A percentile compares a stretch with the other conserved stretches of the same genome.
Evolutionary conservation across 64 coral and sea anemone species (phyloP).

Genomic region (Hydrozoanthus tunicans): DNA sequence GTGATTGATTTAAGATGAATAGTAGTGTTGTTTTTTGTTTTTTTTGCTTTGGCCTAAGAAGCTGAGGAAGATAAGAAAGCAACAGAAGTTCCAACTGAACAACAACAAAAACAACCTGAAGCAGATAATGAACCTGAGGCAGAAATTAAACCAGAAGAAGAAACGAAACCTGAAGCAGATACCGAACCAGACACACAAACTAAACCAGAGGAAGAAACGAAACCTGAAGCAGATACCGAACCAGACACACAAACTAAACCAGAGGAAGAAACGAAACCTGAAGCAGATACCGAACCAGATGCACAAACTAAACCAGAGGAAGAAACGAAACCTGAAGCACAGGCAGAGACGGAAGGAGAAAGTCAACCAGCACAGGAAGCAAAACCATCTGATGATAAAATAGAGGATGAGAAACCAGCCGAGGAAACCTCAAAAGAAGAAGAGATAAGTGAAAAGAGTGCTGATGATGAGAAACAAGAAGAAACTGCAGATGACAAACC

Average conservation of each 20-base stretch:
- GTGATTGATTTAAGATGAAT: neutral
- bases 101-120: too few relatives aligned
- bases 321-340: too few relatives aligned
- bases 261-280: too few relatives aligned
- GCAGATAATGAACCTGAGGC: too few relatives aligned
- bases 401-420: conserved; percentile 11
- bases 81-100: neutral
- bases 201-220: too few relatives aligned
- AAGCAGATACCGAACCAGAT: too few relatives aligned
- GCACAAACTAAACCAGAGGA: too few relatives aligned
- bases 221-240: too few relatives aligned
- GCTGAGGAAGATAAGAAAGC: conserved; percentile 68
- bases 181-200: too few relatives aligned
- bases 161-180: too few relatives aligned
- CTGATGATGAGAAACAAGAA: neutral
- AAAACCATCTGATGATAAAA: conserved; percentile 26
- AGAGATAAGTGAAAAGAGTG: neutral
- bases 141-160: too few relatives aligned
- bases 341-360: neutral
- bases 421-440: conserved; percentile 36
- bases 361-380: neutral
- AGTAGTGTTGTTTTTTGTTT: neutral
- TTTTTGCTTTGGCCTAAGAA: conserved; percentile 13
- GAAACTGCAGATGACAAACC: conserved; percentile 18
- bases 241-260: too few relatives aligned